Percentiles rank a stretch among this genome's conserved stretches.
These are phyloP conservation scores for Samia ricini DNA, from an alignment of 1,140 invertebrate genomes.

Conservation along the genomic window DNA sequence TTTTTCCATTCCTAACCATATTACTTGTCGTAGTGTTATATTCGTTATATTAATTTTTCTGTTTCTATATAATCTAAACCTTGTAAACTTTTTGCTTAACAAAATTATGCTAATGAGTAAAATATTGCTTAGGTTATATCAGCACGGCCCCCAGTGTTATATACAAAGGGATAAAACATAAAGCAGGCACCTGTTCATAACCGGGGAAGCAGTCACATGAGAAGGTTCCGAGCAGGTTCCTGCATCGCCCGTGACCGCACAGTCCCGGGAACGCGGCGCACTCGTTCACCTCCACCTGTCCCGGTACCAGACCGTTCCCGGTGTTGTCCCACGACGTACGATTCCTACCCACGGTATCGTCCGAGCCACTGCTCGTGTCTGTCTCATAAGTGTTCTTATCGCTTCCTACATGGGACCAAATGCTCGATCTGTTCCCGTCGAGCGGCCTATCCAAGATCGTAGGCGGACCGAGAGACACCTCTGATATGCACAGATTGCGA, in stretches of 20 bases:
- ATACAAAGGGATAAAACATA: neutral
- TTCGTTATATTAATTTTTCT: too few relatives aligned
- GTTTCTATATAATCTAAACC: too few relatives aligned
- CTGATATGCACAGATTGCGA: slow-evolving; percentile 55
- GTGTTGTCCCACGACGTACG: slow-evolving; percentile 20
- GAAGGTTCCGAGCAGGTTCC: slow-evolving; percentile 81
- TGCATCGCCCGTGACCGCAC: slow-evolving; percentile 87
- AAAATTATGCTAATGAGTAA: too few relatives aligned
- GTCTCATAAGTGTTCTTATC: slow-evolving; percentile 13
- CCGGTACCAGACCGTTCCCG: slow-evolving; percentile 78
- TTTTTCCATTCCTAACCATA: too few relatives aligned
- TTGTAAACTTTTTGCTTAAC: too few relatives aligned
- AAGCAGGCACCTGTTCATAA: slow-evolving; percentile 77
- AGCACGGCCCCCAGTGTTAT: too few relatives aligned
- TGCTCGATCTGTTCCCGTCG: slow-evolving; percentile 17
- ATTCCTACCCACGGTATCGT: slow-evolving; percentile 23
- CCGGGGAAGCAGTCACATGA: slow-evolving; percentile 86
- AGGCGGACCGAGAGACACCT: slow-evolving; percentile 25
- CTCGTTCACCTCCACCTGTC: slow-evolving; percentile 90
- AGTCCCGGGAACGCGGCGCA: slow-evolving; percentile 90
- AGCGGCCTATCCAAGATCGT: slow-evolving; percentile 34
- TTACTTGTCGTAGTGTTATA: too few relatives aligned
- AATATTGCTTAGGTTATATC: too few relatives aligned
- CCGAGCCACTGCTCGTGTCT: slow-evolving; percentile 15
- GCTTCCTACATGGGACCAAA: slow-evolving; percentile 26